A percentile compares a stretch with the other conserved stretches of the same genome.
These are phyloP conservation scores for Brachionus asplanchnoidis DNA, from an alignment of 1,140 invertebrate genomes.

Conservation along the genomic window DNA sequence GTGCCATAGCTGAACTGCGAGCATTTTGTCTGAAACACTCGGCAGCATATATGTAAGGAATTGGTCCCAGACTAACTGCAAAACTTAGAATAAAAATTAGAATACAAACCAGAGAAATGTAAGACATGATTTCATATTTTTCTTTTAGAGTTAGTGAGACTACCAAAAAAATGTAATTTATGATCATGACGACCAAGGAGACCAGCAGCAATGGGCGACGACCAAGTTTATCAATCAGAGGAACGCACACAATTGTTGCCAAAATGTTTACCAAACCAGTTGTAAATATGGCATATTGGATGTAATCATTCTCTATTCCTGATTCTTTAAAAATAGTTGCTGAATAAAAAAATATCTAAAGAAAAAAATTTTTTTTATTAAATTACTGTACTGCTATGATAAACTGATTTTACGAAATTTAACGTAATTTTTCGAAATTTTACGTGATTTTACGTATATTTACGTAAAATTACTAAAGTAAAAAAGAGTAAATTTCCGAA, in stretches of 20 bases:
- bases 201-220: conserved; percentile 72
- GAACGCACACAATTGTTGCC: conserved; percentile 71
- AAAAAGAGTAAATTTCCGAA: too few species aligned
- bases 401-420: too few species aligned
- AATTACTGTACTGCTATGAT: too few species aligned
- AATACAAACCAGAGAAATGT: conserved; percentile 69
- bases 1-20: conserved; percentile 90
- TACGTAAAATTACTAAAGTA: too few species aligned
- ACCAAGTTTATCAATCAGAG: conserved; percentile 68
- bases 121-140: conserved; percentile 70
- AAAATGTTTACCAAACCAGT: conserved; percentile 80
- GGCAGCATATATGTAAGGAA: conserved; percentile 84
- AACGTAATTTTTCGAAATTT: too few species aligned
- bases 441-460: too few species aligned
- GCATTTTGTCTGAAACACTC: conserved; percentile 95
- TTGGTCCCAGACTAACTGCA: conserved; percentile 79
- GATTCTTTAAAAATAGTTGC: conserved; percentile 62
- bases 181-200: conserved; percentile 70
- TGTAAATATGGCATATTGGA: conserved; percentile 74
- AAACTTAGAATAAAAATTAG: conserved; percentile 80
- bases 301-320: conserved; percentile 58
- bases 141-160: conserved; percentile 62
- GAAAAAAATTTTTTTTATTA: conserved; percentile 36
- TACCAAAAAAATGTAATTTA: conserved; percentile 91
- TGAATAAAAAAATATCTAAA: conserved; percentile 84